Conservation (phyloP, 2,888 invertebrate genomes). For the Pseudococcus viburni region DNA sequence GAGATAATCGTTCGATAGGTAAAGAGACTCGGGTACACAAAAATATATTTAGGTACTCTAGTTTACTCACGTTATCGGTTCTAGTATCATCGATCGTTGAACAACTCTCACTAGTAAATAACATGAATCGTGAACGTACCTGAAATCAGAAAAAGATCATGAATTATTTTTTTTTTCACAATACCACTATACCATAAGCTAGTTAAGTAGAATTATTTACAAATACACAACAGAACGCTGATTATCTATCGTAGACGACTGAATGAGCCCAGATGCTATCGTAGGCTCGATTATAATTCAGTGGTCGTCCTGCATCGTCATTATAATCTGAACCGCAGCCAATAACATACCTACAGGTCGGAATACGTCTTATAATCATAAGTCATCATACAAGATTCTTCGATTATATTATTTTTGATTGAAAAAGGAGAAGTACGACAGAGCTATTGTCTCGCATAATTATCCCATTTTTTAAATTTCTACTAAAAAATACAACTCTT, state of each 20-base stretch:
- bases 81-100: background rate
- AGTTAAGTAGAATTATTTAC: background rate
- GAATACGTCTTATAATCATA: background rate
- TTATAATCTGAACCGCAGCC: background rate
- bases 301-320: background rate
- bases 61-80: background rate
- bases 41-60: background rate
- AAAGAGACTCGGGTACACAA: too few species aligned
- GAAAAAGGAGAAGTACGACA: background rate
- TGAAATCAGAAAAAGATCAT: background rate
- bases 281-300: slow-evolving; percentile 10
- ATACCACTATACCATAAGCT: background rate
- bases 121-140: background rate
- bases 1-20: background rate
- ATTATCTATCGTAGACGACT: background rate
- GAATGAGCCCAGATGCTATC: background rate
- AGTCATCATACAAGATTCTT: background rate
- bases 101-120: background rate
- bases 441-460: background rate
- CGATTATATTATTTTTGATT: background rate
- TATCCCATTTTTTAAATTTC: background rate
- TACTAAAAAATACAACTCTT: background rate
- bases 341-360: background rate
- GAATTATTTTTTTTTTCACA: background rate
- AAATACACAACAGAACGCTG: background rate